Evolutionary conservation across 1,140 invertebrate genomes (phyloP).

Genomic region (Bombus affinis): DNA sequence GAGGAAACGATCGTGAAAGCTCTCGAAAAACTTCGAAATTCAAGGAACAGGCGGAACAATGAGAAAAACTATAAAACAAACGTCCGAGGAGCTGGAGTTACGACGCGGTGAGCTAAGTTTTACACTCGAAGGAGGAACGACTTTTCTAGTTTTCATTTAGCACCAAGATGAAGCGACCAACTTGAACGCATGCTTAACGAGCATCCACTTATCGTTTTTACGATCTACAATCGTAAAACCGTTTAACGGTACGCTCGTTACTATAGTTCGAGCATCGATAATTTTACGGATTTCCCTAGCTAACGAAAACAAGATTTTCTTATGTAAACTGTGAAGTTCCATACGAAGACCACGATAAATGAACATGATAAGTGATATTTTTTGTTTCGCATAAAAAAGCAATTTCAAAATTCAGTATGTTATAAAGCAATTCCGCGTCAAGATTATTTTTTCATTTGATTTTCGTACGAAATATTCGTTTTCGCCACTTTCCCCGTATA

Average conservation of each 20-base stretch:
- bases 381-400: too few species aligned
- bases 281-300: background rate
- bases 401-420: too few species aligned
- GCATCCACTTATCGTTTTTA: constrained; percentile 74
- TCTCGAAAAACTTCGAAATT: constrained; percentile 27
- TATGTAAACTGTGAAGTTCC: too few species aligned
- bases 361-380: too few species aligned
- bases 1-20: background rate
- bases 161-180: constrained; percentile 7
- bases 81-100: constrained; percentile 4
- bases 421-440: too few species aligned
- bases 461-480: too few species aligned
- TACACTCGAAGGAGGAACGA: constrained; percentile 43
- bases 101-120: constrained; percentile 24
- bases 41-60: constrained; percentile 13
- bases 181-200: constrained; percentile 72
- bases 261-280: background rate
- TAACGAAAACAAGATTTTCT: background rate
- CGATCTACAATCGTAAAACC: constrained; percentile 66
- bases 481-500: too few species aligned
- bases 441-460: too few species aligned
- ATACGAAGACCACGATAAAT: too few species aligned
- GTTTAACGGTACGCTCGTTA: constrained; percentile 50
- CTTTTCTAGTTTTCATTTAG: constrained; percentile 71
- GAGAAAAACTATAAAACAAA: constrained; percentile 43